Base-by-base conservation (phyloP, 2,888 invertebrate genomes). In the Epicampocera succincta region DNA sequence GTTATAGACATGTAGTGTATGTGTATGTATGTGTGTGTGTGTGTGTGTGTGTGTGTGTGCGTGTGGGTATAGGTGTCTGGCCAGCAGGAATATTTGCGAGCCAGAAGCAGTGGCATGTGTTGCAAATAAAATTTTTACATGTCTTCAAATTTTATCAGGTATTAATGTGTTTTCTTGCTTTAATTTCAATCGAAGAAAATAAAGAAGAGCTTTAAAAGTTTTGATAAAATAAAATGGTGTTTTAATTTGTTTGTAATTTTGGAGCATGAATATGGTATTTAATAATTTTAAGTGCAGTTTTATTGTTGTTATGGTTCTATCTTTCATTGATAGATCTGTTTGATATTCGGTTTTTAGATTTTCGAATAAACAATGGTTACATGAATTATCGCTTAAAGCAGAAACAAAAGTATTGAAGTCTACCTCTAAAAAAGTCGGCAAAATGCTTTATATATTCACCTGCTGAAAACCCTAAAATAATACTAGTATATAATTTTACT, bases 1-100 rank as follows among this genome's bases (percentile, higher is more conserved):
- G 63, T 54, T 74, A 58, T 42, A 65, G 86, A 86, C 86, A 87
- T 19, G 44, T 44, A 13, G n/a, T n/a, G 1, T 17, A 17, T 5
- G 33, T 33, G 33, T 33, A 38, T 21, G 29, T 46, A 1, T 42
- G 21, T 42, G 5, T 13, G 12, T 42, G 0, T 58, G 3, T 21
- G 2, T 63, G 63, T 73, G 68, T 48, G 58, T 71, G 3, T 44
- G 21, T 21, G 12, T 54, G 12, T 11, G 38, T 15, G 40, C 58
- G 5, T 42, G n/a, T 29, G 15, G 8, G 1, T 29, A 6, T 29
- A 29, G n/a, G 29, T 13, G 13, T 29, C 6, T 54, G n/a, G 13
- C n/a, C 2, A 58, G 40, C 21, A 15, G 46, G 8, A 46, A 40
- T 38, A 5, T 19, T n/a, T 21, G 68, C 17, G 17, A 48, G 33